Percentiles rank a stretch among this genome's conserved stretches.
Evolutionary conservation across 2,797 vertebrate genomes (phyloP).

Genomic region (Monodelphis domestica): DNA sequence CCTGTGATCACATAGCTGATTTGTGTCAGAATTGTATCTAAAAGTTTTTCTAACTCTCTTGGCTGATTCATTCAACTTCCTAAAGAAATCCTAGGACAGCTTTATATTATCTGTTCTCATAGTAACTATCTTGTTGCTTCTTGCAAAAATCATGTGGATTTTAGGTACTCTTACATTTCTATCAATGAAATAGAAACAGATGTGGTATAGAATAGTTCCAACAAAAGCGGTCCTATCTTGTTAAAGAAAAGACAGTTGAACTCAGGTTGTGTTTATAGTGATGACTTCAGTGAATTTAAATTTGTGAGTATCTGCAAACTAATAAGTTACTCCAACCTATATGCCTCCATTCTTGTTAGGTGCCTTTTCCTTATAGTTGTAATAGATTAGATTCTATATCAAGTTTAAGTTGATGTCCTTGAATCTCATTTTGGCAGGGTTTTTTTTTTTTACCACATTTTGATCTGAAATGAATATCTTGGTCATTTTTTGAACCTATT

Average conservation of each 20-base stretch:
- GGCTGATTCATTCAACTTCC: conserved; percentile 8
- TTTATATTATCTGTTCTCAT: conserved; percentile 23
- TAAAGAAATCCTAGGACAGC: conserved; percentile 36
- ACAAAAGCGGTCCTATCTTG: conserved; percentile 29
- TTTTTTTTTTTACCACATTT: conserved; percentile 59
- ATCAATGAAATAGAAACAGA: conserved; percentile 1
- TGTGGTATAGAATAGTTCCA: conserved; percentile 39
- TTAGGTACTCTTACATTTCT: conserved; percentile 51
- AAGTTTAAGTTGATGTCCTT: conserved; percentile 64
- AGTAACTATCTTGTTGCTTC: background rate
- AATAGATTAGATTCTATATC: conserved; percentile 74
- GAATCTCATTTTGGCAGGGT: conserved; percentile 71
- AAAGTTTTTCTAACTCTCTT: background rate
- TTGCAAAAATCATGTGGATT: conserved; percentile 29
- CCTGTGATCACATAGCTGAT: background rate
- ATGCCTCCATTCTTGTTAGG: conserved; percentile 70
- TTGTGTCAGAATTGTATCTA: background rate
- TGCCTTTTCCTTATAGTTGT: conserved; percentile 69
- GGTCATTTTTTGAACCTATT: conserved; percentile 79
- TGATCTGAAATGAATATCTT: conserved; percentile 32
- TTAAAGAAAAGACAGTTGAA: conserved; percentile 56
- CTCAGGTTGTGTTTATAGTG: conserved; percentile 70
- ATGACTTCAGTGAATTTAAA: conserved; percentile 64
- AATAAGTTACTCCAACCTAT: conserved; percentile 67
- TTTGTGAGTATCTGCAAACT: conserved; percentile 70